A percentile compares a stretch with the other conserved stretches of the same genome.
Conservation (phyloP, 1,140 invertebrate species). For the Homarus americanus region DNA sequence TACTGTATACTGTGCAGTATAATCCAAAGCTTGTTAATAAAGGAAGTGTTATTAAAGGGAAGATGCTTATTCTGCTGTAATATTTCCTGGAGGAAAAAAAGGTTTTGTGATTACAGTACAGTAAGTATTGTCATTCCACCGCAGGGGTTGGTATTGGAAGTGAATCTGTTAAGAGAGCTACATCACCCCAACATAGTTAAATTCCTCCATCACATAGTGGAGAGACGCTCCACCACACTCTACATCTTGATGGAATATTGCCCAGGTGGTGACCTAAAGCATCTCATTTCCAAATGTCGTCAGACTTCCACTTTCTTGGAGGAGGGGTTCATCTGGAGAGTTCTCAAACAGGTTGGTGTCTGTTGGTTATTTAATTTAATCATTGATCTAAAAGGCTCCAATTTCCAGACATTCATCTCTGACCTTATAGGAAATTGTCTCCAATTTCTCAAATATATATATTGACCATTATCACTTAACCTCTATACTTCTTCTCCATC, state of each 20-base stretch:
- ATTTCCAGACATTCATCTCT: no score
- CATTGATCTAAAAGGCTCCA: no score
- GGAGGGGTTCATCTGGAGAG: constrained; percentile 55
- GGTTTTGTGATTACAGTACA: not conserved
- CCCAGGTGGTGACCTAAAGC: constrained; percentile 50
- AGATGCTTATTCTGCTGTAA: no score
- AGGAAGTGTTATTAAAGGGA: no score
- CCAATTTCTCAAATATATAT: no score
- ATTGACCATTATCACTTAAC: no score
- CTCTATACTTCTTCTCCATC: no score
- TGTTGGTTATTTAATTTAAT: no score
- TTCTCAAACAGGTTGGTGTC: constrained; percentile 42
- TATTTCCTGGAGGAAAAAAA: no score
- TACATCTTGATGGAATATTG: constrained; percentile 64
- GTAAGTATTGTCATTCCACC: not conserved
- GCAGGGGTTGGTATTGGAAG: constrained; percentile 36
- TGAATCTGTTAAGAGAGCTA: constrained; percentile 36
- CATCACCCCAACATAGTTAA: constrained; percentile 37
- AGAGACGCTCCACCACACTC: constrained; percentile 30
- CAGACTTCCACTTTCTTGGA: constrained; percentile 44
- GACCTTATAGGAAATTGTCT: no score
- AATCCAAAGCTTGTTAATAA: no score
- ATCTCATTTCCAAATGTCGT: constrained; percentile 30
- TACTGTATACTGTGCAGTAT: no score
- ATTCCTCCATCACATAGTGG: constrained; percentile 49